These are phyloP conservation scores for Aplochiton taeniatus DNA, from an alignment of 2,797 vertebrate genomes.

Conservation along the genomic window DNA sequence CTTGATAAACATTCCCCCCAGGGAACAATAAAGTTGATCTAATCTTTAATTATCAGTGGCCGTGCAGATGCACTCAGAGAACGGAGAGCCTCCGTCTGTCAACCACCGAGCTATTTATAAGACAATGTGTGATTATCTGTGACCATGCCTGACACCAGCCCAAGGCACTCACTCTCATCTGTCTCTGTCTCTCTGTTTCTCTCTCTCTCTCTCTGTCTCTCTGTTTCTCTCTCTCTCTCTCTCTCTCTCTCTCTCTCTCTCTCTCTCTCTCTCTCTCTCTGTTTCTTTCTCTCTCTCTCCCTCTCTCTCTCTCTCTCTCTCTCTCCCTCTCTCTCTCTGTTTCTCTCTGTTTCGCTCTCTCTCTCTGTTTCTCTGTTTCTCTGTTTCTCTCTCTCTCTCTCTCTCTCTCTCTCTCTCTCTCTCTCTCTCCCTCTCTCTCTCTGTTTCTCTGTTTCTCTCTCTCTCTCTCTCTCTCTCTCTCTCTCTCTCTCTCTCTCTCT, in stretches of 20 bases:
- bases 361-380: too few species aligned
- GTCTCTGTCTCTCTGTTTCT: conserved; percentile 31
- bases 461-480: neutral
- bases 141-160: conserved; percentile 77
- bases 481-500: conserved; percentile 42
- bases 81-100: conserved; percentile 38
- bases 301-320: conserved; percentile 33
- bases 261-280: conserved; percentile 5
- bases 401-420: too few species aligned
- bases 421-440: too few species aligned
- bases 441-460: too few species aligned
- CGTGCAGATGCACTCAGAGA: too few species aligned
- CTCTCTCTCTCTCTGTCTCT: conserved; percentile 33
- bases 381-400: too few species aligned
- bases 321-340: conserved; percentile 50
- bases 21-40: too few species aligned
- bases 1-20: too few species aligned
- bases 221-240: conserved; percentile 31
- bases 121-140: conserved; percentile 77
- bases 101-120: conserved; percentile 76
- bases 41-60: too few species aligned
- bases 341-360: conserved; percentile 30
- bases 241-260: neutral
- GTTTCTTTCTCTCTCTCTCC: neutral
- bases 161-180: conserved; percentile 54